phyloP scores from a whole-genome alignment of 2,113 vertebrate genomes.

The Mustela nigripes region DNA sequence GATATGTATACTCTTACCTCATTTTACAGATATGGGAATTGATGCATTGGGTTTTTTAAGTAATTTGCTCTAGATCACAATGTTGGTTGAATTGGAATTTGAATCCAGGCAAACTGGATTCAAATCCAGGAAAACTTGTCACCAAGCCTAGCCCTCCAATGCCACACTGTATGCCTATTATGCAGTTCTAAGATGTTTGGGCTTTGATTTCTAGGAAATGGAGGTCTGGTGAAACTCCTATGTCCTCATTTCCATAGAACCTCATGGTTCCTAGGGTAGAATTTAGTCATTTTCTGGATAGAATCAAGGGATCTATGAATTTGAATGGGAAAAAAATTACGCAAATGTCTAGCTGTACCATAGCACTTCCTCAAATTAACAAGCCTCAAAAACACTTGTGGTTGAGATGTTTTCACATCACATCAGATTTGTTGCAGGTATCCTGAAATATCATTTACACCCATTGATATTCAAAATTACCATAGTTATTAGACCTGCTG shows the following conservation, averaged over 20 bases:
- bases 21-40: neutral
- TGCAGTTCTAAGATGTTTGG: neutral
- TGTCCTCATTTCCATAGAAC: neutral
- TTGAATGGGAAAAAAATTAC: neutral
- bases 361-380: neutral
- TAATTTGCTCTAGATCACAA: neutral
- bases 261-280: neutral
- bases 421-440: neutral
- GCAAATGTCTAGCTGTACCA: neutral
- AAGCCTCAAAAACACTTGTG: neutral
- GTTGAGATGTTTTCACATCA: neutral
- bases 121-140: neutral
- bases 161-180: neutral
- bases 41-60: neutral
- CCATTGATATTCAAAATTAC: neutral
- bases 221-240: neutral
- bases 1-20: neutral
- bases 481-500: neutral
- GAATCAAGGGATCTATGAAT: neutral
- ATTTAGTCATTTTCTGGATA: neutral
- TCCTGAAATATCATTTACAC: constrained; percentile 26
- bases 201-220: neutral
- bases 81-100: neutral
- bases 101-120: neutral
- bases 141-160: neutral